Evolutionary conservation across 2,113 vertebrate species (phyloP), one percentile per base, ranked within the genome.

Genomic region (Lota lota): DNA sequence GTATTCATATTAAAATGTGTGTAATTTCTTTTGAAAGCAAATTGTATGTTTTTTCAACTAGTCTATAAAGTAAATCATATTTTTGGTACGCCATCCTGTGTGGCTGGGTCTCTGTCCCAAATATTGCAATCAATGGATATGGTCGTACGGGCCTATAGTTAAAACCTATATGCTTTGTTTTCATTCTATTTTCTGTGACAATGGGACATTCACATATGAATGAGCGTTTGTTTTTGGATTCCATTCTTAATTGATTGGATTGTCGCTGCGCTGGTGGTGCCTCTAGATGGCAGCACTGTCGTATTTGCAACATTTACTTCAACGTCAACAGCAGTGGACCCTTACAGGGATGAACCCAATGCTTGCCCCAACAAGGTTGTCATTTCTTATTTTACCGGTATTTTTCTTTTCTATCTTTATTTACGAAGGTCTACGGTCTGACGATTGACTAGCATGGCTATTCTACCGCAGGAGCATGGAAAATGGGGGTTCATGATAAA

Each of bases 401-500:
- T 60, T 60, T 20, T 20, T 58, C 17, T 59, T 60, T 20, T 20
- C 21, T 11, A 20, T 22, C 6, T 22, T 60, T 4, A 21, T 60
- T 60, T 60, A 12, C 19, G 18, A 19, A 33, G 24, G 24, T 24
- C 2, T 24, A 24, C 24, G 24, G 2, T 24, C 24, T 33, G 0
- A 33, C 28, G 28, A 33, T 33, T 33, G 28, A 33, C 28, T 33
- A 33, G 28, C 4, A 33, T 82, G 85, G 53, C 72, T 86, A 50
- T 80, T 89, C 70, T 88, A 88, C 75, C 57, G 33, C n/a, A 73
- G 76, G 80, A 22, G 88, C 69, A 79, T 93, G 77, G 87, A 90
- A 76, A 90, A 87, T 51, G 82, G 90, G 92, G 91, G 91, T 87
- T 33, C 28, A 33, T 33, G 28, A 33, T 4, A 33, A 82, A 63